Evolutionary conservation across 2,888 invertebrate species (phyloP), one percentile per base, ranked within the genome.

Genomic region (Epinotia ramella): DNA sequence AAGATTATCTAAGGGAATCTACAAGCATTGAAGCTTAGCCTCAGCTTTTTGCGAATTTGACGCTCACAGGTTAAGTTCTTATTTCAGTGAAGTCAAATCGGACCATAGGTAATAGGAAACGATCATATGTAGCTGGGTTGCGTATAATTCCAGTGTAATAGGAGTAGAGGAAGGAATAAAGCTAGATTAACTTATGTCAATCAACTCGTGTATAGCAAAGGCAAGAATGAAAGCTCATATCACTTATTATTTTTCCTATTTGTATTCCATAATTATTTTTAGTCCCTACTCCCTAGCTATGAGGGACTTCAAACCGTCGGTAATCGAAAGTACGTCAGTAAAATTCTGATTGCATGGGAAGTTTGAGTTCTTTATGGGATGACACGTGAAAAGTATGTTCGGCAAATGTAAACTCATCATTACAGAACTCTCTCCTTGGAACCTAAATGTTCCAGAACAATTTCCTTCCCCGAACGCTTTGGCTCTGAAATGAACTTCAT

Each of bases 1-100:
- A n/a, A n/a, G n/a, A n/a, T 56, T 46, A 59, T 46, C 24, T 69
- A 60, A 60, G 59, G 24, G 1, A 59, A 28, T 40, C 28, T 53
- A 40, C 28, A 49, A 20, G 16, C 49, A 28, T 33, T 2, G 28
- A 66, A 33, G 53, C n/a, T 18, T 11, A 57, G 18, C 28, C 16
- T 24, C 24, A 16, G 46, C 24, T 13, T n/a, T 28, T 65, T 16
- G 49, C 11, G 6, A n/a, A n/a, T 53, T n/a, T 7, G n/a, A 53
- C 3, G n/a, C n/a, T 53, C n/a, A 7, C 13, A 46, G 12, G 13
- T 6, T 6, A 53, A n/a, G 6, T n/a, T 16, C 2, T 49, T 49
- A 49, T 12, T 49, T 2, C 16, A 16, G 16, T 16, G 16, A 4
- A 16, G 49, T 49, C 5, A 49, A 16, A 53, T 53, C 53, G 4